Evolutionary conservation across 2,888 invertebrate species (phyloP).

Genomic region (Reticulitermes lucifugus): DNA sequence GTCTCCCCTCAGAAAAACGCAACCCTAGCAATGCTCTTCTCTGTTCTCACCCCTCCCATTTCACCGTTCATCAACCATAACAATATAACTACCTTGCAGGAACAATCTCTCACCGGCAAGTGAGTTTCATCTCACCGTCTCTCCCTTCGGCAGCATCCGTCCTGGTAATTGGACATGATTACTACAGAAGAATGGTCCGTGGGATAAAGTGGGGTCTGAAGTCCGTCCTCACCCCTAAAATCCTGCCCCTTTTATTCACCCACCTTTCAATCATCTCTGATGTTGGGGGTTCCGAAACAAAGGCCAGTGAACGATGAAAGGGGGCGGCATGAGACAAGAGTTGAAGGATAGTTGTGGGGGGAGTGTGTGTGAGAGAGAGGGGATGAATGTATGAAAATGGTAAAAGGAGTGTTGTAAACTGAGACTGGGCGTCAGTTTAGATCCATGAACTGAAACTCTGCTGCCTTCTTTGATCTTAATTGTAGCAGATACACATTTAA

Average conservation of each 20-base stretch:
- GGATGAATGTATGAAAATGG: slow-evolving; percentile 1
- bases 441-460: too few species aligned
- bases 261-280: slow-evolving; percentile 23
- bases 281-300: slow-evolving; percentile 23
- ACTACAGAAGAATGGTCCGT: slow-evolving; percentile 44
- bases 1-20: background rate
- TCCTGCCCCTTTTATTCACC: background rate
- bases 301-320: slow-evolving; percentile 8
- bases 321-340: background rate
- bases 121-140: slow-evolving; percentile 17
- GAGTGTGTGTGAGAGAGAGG: background rate
- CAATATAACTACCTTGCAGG: slow-evolving; percentile 29
- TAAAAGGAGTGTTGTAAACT: slow-evolving; percentile 1
- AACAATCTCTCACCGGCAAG: slow-evolving; percentile 19
- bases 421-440: too few species aligned
- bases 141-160: background rate
- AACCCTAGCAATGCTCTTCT: background rate
- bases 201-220: slow-evolving; percentile 2
- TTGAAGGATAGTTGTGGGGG: background rate
- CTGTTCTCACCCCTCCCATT: background rate
- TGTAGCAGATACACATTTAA: too few species aligned
- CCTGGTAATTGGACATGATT: slow-evolving; percentile 50
- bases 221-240: background rate
- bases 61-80: slow-evolving; percentile 20
- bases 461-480: too few species aligned